phyloP scores from a whole-genome alignment of 92 coral and sea anemone genomes.

The Porites cylindrica region DNA sequence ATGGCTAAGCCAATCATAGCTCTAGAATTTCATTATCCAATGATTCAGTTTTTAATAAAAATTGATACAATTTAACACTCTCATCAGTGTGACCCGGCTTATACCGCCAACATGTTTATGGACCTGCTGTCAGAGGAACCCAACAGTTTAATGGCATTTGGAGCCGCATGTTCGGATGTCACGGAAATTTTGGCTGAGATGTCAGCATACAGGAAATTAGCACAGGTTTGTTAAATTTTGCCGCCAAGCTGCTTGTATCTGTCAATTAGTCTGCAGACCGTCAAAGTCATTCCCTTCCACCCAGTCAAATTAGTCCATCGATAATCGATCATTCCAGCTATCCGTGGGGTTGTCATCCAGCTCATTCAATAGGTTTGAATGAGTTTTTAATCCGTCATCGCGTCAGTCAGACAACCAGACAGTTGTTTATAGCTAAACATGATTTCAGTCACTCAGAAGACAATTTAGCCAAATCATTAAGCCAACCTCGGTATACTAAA shows the following conservation, averaged over 20 bases:
- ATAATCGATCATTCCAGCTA: background rate
- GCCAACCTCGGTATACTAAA: too few species aligned
- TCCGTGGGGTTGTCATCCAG: background rate
- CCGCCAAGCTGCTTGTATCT: background rate
- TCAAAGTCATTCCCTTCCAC: background rate
- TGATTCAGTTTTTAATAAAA: background rate
- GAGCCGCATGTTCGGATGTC: slow-evolving; percentile 97
- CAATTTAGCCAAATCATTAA: too few species aligned
- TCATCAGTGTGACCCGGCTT: slow-evolving; percentile 93
- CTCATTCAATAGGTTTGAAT: too few species aligned
- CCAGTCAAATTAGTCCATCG: background rate
- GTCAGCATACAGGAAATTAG: slow-evolving; percentile 85
- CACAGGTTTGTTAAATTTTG: slow-evolving; percentile 68
- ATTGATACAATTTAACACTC: background rate
- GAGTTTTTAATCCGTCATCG: background rate
- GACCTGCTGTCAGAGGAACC: slow-evolving; percentile 79
- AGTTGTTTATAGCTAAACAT: too few species aligned
- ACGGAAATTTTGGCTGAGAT: slow-evolving; percentile 88
- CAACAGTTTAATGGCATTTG: slow-evolving; percentile 67
- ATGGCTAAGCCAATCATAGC: too few species aligned
- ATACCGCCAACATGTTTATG: slow-evolving; percentile 90
- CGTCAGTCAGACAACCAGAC: background rate
- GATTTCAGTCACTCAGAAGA: too few species aligned
- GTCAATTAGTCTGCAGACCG: background rate
- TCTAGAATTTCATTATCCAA: too few species aligned